These are phyloP conservation scores for Leptodactylus fuscus DNA, from an alignment of 2,113 vertebrate species.

Conservation along the genomic window DNA sequence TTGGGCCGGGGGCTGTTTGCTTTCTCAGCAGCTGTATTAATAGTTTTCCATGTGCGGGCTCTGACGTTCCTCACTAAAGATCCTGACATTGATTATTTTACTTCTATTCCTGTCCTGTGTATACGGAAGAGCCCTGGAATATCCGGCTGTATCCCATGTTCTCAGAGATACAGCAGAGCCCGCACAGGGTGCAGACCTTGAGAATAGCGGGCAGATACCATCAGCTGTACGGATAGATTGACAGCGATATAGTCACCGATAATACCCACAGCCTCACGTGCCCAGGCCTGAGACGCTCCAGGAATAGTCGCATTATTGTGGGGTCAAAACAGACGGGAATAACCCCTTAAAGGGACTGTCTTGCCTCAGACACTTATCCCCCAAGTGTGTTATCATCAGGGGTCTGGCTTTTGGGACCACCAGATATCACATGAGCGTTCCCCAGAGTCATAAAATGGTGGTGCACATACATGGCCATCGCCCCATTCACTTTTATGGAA, in stretches of 20 bases:
- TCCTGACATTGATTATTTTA: slow-evolving; percentile 47
- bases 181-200: not conserved
- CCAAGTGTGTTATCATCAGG: too few relatives aligned
- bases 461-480: too few relatives aligned
- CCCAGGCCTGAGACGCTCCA: too few relatives aligned
- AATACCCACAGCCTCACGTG: too few relatives aligned
- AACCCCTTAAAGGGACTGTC: too few relatives aligned
- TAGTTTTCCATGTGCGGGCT: slow-evolving; percentile 7
- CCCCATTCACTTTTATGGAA: too few relatives aligned
- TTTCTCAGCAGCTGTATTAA: slow-evolving; percentile 40
- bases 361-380: too few relatives aligned
- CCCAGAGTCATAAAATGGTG: too few relatives aligned
- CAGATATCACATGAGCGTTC: too few relatives aligned
- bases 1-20: not conserved
- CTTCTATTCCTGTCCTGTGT: slow-evolving; percentile 33
- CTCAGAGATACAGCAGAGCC: not conserved
- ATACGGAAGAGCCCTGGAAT: not conserved
- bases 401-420: too few relatives aligned
- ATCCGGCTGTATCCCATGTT: not conserved
- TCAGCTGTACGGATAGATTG: not conserved
- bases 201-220: not conserved
- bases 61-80: slow-evolving; percentile 21
- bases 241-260: not conserved
- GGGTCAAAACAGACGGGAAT: too few relatives aligned
- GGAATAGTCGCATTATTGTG: too few relatives aligned